These are phyloP conservation scores for Mirza zaza DNA, from an alignment of 2,113 vertebrate genomes.

Conservation along the genomic window DNA sequence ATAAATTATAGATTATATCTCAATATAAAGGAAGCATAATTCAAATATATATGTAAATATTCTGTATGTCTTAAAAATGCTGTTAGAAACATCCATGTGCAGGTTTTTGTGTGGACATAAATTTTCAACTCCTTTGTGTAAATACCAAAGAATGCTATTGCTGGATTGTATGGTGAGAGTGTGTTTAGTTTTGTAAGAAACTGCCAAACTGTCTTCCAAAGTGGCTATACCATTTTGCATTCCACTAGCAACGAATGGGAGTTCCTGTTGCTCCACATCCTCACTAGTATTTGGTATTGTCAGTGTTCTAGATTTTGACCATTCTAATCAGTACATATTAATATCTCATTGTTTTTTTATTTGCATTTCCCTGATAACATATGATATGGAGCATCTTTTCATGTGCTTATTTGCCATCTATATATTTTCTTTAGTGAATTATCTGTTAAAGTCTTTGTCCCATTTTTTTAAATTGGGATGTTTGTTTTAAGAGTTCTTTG, in stretches of 20 bases:
- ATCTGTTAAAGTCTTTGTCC: background rate
- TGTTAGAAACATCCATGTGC: background rate
- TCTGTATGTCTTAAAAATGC: background rate
- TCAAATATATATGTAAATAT: background rate
- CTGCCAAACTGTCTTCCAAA: background rate
- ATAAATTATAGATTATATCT: conserved; percentile 2
- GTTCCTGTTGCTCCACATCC: background rate
- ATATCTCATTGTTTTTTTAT: background rate
- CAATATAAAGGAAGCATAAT: background rate
- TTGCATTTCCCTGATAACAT: background rate
- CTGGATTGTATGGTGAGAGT: background rate
- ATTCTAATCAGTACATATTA: background rate
- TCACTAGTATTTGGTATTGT: background rate
- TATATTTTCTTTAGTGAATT: background rate
- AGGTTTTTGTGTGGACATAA: background rate
- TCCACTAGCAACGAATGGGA: background rate
- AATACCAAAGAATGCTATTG: background rate
- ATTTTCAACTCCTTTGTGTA: background rate
- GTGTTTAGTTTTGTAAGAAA: background rate
- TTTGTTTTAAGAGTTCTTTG: background rate
- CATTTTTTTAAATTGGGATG: background rate
- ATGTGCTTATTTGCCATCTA: background rate
- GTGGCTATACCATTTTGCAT: background rate
- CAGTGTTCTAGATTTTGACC: background rate
- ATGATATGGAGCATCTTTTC: background rate